Conservation (phyloP, 2,888 invertebrate genomes). For the Eupithecia pulchellata region DNA sequence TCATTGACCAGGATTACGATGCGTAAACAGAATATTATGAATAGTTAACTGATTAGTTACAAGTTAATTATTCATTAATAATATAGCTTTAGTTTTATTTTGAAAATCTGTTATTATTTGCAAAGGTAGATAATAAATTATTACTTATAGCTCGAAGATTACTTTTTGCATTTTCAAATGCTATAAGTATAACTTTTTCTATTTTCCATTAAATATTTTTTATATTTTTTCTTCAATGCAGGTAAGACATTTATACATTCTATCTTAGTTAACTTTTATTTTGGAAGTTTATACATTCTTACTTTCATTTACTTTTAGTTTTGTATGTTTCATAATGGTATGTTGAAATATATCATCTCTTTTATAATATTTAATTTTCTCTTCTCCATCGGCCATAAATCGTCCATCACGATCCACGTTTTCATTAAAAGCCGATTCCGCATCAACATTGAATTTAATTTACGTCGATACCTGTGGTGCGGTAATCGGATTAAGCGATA, state of each 20-base stretch:
- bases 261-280: too few relatives aligned
- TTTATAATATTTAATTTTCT: background rate
- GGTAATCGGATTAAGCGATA: slow-evolving; percentile 17
- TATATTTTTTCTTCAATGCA: too few relatives aligned
- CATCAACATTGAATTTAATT: slow-evolving; percentile 9
- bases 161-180: background rate
- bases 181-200: too few relatives aligned
- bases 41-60: background rate
- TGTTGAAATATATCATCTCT: background rate
- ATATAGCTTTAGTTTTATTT: background rate
- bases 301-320: too few relatives aligned
- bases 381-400: background rate
- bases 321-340: background rate
- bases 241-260: too few relatives aligned
- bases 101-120: background rate
- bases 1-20: slow-evolving; percentile 11
- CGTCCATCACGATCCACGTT: slow-evolving; percentile 13
- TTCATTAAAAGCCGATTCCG: slow-evolving; percentile 23
- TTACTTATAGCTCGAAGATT: background rate
- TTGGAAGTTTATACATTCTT: too few relatives aligned
- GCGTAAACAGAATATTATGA: background rate
- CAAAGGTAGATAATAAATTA: background rate
- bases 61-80: too few relatives aligned
- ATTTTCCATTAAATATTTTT: too few relatives aligned
- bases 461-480: slow-evolving; percentile 6